Evolutionary conservation across 1,140 invertebrate genomes (phyloP).

Genomic region (Triops longicaudatus): DNA sequence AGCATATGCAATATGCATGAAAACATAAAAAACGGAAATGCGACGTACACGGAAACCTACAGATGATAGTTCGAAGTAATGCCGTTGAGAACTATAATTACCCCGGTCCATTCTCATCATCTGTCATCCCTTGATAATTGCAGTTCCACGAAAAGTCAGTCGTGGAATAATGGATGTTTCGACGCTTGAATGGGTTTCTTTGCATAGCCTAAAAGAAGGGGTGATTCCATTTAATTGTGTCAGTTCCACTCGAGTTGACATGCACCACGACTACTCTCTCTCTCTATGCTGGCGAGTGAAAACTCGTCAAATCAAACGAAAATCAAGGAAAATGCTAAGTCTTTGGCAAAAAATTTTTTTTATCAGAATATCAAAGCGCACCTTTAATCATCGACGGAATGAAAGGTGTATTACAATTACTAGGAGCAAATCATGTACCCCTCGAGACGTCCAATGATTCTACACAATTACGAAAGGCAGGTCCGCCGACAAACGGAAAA

Average conservation of each 20-base stretch:
- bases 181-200: neutral
- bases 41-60: too few species aligned
- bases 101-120: neutral
- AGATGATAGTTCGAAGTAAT: neutral
- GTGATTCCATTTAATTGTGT: neutral
- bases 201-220: neutral
- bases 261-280: neutral
- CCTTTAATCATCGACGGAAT: neutral
- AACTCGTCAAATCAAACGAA: neutral
- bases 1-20: too few species aligned
- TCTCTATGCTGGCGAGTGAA: neutral
- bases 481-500: neutral
- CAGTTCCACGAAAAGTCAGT: slow-evolving; percentile 9
- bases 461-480: neutral
- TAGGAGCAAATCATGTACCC: neutral
- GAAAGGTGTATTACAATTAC: neutral
- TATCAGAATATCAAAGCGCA: too few species aligned
- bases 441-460: neutral
- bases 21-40: too few species aligned
- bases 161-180: neutral
- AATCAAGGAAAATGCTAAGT: too few species aligned
- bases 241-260: neutral
- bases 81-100: neutral
- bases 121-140: slow-evolving; percentile 4
- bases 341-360: too few species aligned